Percentiles rank a stretch among this genome's conserved stretches.
phyloP scores from a whole-genome alignment of 2,888 invertebrate species.

The Salpingus planirostris region DNA sequence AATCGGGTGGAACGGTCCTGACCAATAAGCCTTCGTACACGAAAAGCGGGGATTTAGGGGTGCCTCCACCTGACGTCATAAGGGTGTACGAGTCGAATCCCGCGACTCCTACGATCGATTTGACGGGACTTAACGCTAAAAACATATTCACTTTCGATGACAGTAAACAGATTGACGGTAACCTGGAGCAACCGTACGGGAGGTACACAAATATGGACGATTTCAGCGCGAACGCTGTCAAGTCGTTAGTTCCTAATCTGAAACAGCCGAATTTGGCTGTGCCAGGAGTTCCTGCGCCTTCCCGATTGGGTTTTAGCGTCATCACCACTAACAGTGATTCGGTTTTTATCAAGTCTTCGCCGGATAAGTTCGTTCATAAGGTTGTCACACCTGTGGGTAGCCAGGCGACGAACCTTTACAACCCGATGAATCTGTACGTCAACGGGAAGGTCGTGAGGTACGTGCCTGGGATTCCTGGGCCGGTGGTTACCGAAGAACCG shows the following conservation, averaged over 20 bases:
- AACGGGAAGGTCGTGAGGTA: constrained; percentile 73
- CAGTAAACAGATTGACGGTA: too few species aligned
- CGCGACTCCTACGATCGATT: constrained; percentile 31
- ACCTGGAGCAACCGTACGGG: too few species aligned
- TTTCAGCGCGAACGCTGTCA: constrained; percentile 41
- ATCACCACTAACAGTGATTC: too few species aligned
- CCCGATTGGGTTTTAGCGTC: background rate
- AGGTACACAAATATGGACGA: constrained; percentile 38
- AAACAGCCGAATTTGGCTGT: constrained; percentile 35
- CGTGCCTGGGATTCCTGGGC: constrained; percentile 83
- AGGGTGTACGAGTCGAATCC: constrained; percentile 33
- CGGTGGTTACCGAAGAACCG: constrained; percentile 43
- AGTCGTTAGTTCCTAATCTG: constrained; percentile 38
- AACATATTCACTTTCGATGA: constrained; percentile 11
- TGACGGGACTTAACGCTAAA: constrained; percentile 24
- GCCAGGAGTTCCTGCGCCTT: constrained; percentile 27
- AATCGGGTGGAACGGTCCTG: constrained; percentile 71
- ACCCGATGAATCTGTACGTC: constrained; percentile 46
- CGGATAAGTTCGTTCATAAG: constrained; percentile 3
- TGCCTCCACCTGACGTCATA: constrained; percentile 30
- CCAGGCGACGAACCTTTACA: constrained; percentile 32
- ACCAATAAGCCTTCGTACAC: constrained; percentile 35
- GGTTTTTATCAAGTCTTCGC: too few species aligned
- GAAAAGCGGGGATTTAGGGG: constrained; percentile 21
- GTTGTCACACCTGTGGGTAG: constrained; percentile 32